A percentile compares a stretch with the other conserved stretches of the same genome.
Evolutionary conservation across 2,888 invertebrate genomes (phyloP).

Genomic region (Laspeyria flexula): DNA sequence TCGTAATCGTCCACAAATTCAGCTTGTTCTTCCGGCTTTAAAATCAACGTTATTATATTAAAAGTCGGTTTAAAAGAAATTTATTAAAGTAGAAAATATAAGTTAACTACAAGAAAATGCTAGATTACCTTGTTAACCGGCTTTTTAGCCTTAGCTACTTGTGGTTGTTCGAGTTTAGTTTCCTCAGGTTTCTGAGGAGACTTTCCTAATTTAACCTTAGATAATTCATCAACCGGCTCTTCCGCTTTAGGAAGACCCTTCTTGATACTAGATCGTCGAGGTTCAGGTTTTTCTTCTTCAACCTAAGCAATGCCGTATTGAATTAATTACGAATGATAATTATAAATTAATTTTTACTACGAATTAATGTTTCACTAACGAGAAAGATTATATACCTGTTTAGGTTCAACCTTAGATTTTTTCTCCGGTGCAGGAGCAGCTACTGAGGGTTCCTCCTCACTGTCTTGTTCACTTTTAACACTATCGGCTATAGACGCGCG

Average conservation of each 20-base stretch:
- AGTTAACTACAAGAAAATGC: neutral
- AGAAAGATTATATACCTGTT: slow-evolving; percentile 56
- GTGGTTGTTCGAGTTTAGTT: slow-evolving; percentile 70
- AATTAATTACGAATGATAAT: neutral
- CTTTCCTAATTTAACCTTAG: slow-evolving; percentile 75
- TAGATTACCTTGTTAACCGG: slow-evolving; percentile 71
- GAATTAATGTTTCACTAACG: neutral
- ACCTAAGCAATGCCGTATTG: slow-evolving; percentile 49
- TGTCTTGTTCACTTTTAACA: slow-evolving; percentile 74
- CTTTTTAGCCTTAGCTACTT: slow-evolving; percentile 73
- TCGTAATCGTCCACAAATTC: slow-evolving; percentile 90
- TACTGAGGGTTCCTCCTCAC: slow-evolving; percentile 75
- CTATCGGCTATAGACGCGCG: slow-evolving; percentile 77
- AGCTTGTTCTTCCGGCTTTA: slow-evolving; percentile 76
- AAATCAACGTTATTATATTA: slow-evolving; percentile 31
- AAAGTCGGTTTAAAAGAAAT: no score
- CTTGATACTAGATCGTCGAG: slow-evolving; percentile 72
- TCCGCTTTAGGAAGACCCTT: slow-evolving; percentile 74
- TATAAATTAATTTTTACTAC: neutral
- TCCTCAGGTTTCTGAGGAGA: slow-evolving; percentile 69
- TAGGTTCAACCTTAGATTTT: slow-evolving; percentile 66
- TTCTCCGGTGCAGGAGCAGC: slow-evolving; percentile 70
- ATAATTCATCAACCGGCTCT: slow-evolving; percentile 76
- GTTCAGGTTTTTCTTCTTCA: slow-evolving; percentile 67
- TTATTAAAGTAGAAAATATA: neutral